These are phyloP conservation scores for Latrodectus elegans DNA, from an alignment of 2,888 invertebrate species.

Conservation along the genomic window DNA sequence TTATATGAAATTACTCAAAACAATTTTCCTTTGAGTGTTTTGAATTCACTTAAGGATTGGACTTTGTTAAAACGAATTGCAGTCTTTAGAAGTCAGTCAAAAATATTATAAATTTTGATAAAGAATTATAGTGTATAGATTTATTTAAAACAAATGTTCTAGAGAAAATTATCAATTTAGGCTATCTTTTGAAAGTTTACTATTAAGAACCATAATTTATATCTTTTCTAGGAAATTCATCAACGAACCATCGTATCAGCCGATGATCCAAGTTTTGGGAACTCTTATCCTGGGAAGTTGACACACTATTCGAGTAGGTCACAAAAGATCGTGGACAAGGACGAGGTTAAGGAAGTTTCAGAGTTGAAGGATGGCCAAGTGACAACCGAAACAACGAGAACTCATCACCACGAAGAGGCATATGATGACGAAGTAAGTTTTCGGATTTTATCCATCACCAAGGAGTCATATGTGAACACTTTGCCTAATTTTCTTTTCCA, in stretches of 20 bases:
- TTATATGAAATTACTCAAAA: no score
- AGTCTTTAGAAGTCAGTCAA: no score
- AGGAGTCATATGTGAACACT: background rate
- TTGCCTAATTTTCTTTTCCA: no score
- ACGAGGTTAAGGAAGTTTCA: constrained; percentile 90
- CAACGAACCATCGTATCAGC: constrained; percentile 69
- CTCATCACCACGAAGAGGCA: constrained; percentile 78
- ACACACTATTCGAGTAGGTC: constrained; percentile 70
- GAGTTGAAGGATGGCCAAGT: constrained; percentile 88
- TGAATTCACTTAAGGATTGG: no score
- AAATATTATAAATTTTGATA: no score
- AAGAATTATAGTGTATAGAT: no score
- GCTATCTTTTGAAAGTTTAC: no score
- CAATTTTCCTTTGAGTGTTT: no score
- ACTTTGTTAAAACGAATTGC: no score
- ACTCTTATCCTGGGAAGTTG: constrained; percentile 67
- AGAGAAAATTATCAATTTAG: no score
- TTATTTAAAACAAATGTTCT: no score
- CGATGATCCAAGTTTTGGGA: constrained; percentile 63
- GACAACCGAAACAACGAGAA: constrained; percentile 81
- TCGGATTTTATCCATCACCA: background rate
- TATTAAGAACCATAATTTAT: no score
- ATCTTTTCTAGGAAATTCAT: constrained; percentile 67
- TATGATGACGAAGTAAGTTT: constrained; percentile 80
- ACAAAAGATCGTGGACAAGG: constrained; percentile 79